phyloP scores from a whole-genome alignment of 2,797 vertebrate species.

The Rhinogobio ventralis region DNA sequence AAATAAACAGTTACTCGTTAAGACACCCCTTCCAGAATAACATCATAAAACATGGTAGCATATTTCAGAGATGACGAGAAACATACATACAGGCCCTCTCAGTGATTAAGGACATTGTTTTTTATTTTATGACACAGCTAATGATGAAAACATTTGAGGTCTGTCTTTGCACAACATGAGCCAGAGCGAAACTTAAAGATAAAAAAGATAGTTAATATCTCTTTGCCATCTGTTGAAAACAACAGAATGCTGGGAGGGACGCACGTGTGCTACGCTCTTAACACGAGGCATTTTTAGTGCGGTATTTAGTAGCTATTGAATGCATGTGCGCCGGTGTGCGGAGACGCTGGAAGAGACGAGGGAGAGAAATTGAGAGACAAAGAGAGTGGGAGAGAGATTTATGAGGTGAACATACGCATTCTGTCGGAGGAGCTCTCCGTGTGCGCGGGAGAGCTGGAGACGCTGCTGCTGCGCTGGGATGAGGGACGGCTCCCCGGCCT shows the following conservation, averaged over 20 bases:
- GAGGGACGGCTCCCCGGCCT: slow-evolving; percentile 97
- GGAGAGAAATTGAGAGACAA: slow-evolving; percentile 41
- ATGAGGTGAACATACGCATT: slow-evolving; percentile 90
- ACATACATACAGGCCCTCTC: slow-evolving; percentile 33
- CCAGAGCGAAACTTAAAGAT: slow-evolving; percentile 21
- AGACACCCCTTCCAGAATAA: slow-evolving; percentile 6
- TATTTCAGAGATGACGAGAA: slow-evolving; percentile 33
- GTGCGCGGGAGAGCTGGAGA: slow-evolving; percentile 97
- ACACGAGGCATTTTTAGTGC: slow-evolving; percentile 53
- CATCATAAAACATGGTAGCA: slow-evolving; percentile 23
- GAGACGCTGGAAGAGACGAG: slow-evolving; percentile 28
- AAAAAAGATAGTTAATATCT: slow-evolving; percentile 39
- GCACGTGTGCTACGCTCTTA: slow-evolving; percentile 35
- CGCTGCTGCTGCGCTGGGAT: slow-evolving; percentile 98
- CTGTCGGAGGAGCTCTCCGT: slow-evolving; percentile 99
- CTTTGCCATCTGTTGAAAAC: slow-evolving; percentile 41
- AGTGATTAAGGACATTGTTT: slow-evolving; percentile 42
- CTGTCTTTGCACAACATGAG: slow-evolving; percentile 20
- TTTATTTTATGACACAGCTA: slow-evolving; percentile 30
- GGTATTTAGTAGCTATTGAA: slow-evolving; percentile 44
- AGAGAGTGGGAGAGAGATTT: slow-evolving; percentile 48
- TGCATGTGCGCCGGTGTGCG: slow-evolving; percentile 28
- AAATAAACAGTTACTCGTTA: neutral
- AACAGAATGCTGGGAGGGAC: slow-evolving; percentile 39
- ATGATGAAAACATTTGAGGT: slow-evolving; percentile 40